Conservation (phyloP, 2,888 invertebrate species). For the Marronus borbonicus region DNA sequence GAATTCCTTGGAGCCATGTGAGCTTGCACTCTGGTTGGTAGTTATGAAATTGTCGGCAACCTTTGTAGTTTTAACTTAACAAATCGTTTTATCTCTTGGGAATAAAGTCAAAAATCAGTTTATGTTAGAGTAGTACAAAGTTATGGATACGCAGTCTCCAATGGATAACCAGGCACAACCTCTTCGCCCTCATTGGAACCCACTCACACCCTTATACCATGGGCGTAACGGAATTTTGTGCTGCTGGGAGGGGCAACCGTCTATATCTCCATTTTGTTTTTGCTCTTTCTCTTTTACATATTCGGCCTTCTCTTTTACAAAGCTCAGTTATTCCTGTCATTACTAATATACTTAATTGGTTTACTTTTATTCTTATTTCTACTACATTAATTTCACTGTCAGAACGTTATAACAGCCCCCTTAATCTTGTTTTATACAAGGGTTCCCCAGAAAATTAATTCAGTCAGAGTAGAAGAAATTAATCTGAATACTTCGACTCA, state of each 20-base stretch:
- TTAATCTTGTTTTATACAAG: conserved; percentile 9
- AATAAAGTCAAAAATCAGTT: conserved; percentile 60
- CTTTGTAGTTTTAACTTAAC: conserved; percentile 58
- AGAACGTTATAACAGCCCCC: not conserved
- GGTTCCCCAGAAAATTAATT: conserved; percentile 1
- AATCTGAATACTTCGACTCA: too few species aligned
- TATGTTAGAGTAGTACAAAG: conserved; percentile 55
- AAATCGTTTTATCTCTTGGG: conserved; percentile 61
- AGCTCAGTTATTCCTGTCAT: conserved; percentile 48
- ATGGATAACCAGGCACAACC: conserved; percentile 56
- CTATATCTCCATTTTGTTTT: conserved; percentile 60
- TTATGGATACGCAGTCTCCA: conserved; percentile 60
- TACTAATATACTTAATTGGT: conserved; percentile 52
- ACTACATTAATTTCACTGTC: conserved; percentile 28
- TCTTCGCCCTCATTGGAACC: conserved; percentile 58
- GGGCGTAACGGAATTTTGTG: conserved; percentile 56
- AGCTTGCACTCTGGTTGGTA: conserved; percentile 48
- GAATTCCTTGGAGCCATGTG: conserved; percentile 24
- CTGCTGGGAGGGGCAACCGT: conserved; percentile 55
- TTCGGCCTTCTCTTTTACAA: conserved; percentile 43
- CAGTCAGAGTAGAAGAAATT: not conserved
- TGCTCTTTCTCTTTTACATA: conserved; percentile 54
- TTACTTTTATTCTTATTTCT: conserved; percentile 41
- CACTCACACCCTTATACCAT: conserved; percentile 53
- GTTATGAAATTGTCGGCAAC: conserved; percentile 50